phyloP scores from a whole-genome alignment of 2,797 vertebrate genomes.

The Apogon hyalosoma region DNA sequence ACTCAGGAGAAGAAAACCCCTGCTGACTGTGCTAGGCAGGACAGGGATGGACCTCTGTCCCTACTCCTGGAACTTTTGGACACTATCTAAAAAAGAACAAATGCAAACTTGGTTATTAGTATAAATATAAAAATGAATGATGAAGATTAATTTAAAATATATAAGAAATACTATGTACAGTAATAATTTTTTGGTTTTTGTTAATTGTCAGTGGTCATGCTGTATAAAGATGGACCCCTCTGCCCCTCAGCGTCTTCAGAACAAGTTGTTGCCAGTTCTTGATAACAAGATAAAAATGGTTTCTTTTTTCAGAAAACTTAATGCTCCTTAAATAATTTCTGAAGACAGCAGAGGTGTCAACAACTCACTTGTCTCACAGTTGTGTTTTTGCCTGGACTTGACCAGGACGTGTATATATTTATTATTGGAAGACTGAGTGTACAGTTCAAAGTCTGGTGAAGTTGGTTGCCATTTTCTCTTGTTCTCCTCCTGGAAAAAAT shows the following conservation, averaged over 20 bases:
- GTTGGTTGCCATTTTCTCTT: constrained; percentile 77
- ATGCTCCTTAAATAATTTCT: constrained; percentile 65
- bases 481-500: constrained; percentile 47
- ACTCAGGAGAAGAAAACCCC: constrained; percentile 57
- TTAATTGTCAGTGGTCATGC: constrained; percentile 83
- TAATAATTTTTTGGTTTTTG: constrained; percentile 81
- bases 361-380: constrained; percentile 65
- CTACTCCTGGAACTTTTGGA: constrained; percentile 68
- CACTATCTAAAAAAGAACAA: constrained; percentile 75
- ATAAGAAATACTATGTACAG: constrained; percentile 90
- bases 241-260: constrained; percentile 75
- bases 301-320: constrained; percentile 63
- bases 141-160: constrained; percentile 90
- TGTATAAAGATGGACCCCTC: constrained; percentile 76
- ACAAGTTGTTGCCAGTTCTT: constrained; percentile 76
- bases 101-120: constrained; percentile 83
- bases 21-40: constrained; percentile 61
- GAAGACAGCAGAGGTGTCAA: constrained; percentile 72
- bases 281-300: constrained; percentile 63
- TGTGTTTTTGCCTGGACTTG: constrained; percentile 69
- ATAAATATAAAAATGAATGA: constrained; percentile 89
- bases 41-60: constrained; percentile 62
- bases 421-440: constrained; percentile 79
- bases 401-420: constrained; percentile 85
- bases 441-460: constrained; percentile 81